Evolutionary conservation across 2,888 invertebrate genomes (phyloP).

Genomic region (Meteorus cinctellus): DNA sequence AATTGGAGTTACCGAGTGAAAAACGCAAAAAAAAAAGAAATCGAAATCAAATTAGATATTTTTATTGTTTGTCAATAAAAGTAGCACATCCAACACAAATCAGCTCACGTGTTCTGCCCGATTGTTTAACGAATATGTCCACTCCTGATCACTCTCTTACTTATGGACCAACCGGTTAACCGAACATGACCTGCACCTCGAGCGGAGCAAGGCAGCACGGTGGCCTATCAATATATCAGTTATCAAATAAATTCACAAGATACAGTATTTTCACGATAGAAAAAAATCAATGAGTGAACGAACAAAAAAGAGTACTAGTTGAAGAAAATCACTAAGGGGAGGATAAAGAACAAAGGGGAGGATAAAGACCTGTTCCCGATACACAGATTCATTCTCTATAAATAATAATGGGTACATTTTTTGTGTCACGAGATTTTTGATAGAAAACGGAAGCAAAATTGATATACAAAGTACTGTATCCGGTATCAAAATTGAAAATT

Average conservation of each 20-base stretch:
- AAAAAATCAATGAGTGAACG: slow-evolving; percentile 32
- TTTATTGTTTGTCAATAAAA: slow-evolving; percentile 12
- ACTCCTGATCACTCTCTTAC: slow-evolving; percentile 56
- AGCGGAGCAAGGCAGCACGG: slow-evolving; percentile 57
- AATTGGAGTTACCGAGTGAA: slow-evolving; percentile 37
- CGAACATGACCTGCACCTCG: slow-evolving; percentile 58
- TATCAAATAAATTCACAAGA: neutral
- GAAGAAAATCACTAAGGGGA: slow-evolving; percentile 38
- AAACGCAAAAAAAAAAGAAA: slow-evolving; percentile 6
- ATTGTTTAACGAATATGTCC: slow-evolving; percentile 46
- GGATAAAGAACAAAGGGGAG: slow-evolving; percentile 50
- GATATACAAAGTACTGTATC: neutral
- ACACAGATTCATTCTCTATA: slow-evolving; percentile 50
- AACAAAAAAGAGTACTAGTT: slow-evolving; percentile 32
- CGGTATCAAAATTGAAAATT: neutral
- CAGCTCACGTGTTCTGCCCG: slow-evolving; percentile 46
- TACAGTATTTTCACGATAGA: neutral
- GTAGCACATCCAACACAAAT: slow-evolving; percentile 29
- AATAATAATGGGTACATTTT: slow-evolving; percentile 19
- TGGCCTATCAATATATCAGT: slow-evolving; percentile 47
- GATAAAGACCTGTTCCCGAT: slow-evolving; percentile 50
- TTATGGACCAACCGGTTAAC: slow-evolving; percentile 58
- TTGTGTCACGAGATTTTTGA: neutral
- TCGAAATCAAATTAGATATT: slow-evolving; percentile 17
- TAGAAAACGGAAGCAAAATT: neutral